Percentiles rank a stretch among this genome's conserved stretches.
These are phyloP conservation scores for Argyrosomus regius DNA, from an alignment of 2,797 vertebrate species.

Conservation along the genomic window DNA sequence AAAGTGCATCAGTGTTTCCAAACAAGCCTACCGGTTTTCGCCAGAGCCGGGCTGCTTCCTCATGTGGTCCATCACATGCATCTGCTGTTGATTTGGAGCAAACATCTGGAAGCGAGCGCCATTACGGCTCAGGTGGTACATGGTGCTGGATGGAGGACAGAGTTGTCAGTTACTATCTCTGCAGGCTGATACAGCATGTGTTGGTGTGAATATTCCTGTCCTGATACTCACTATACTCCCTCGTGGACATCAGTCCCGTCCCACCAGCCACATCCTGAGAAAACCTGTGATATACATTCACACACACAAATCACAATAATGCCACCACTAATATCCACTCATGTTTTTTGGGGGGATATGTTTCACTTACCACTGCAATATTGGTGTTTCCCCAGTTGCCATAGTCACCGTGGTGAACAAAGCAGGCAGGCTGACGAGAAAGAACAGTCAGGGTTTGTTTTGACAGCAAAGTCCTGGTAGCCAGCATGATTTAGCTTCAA, in stretches of 20 bases:
- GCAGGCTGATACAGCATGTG: background rate
- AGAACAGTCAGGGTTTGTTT: conserved; percentile 76
- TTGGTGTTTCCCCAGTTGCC: conserved; percentile 86
- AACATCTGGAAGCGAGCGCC: conserved; percentile 86
- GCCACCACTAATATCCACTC: background rate
- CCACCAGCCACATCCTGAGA: conserved; percentile 87
- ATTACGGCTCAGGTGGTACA: conserved; percentile 86
- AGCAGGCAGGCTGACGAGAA: conserved; percentile 79
- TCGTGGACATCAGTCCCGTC: conserved; percentile 86
- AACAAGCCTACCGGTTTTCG: conserved; percentile 79
- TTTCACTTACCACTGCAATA: conserved; percentile 81
- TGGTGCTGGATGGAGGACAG: conserved; percentile 76
- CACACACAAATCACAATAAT: background rate
- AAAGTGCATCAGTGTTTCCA: background rate
- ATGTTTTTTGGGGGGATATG: background rate
- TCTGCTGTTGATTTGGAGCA: conserved; percentile 86
- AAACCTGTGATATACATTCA: conserved; percentile 78
- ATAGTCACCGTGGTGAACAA: conserved; percentile 81
- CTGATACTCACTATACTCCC: conserved; percentile 83
- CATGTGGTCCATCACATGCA: conserved; percentile 84
- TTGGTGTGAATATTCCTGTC: conserved; percentile 7
- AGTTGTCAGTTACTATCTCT: conserved; percentile 33
- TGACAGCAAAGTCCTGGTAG: conserved; percentile 77
- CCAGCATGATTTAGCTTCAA: conserved; percentile 75
- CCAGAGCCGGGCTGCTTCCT: conserved; percentile 80